These are phyloP conservation scores for Azorinus chamasolen DNA, from an alignment of 2,888 invertebrate genomes.

Conservation along the genomic window DNA sequence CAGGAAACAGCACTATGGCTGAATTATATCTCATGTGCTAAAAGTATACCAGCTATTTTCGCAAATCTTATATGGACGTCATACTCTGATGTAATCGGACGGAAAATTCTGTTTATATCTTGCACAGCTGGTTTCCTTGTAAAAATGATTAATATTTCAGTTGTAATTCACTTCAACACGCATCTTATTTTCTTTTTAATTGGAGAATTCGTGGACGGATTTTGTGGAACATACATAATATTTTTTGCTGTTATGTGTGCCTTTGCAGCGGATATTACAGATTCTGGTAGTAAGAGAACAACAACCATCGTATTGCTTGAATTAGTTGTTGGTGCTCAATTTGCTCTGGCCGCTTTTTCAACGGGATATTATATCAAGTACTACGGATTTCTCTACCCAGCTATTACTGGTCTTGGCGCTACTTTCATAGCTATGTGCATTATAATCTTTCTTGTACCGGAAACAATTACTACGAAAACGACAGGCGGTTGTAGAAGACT, in stretches of 20 bases:
- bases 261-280: constrained; percentile 50
- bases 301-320: constrained; percentile 52
- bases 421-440: constrained; percentile 14
- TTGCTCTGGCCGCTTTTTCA: constrained; percentile 24
- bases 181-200: constrained; percentile 33
- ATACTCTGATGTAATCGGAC: constrained; percentile 56
- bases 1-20: constrained; percentile 48
- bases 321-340: constrained; percentile 35
- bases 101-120: constrained; percentile 45
- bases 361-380: constrained; percentile 41
- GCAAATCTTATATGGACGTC: constrained; percentile 50
- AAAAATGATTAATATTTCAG: neutral
- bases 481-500: no score
- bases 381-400: constrained; percentile 44
- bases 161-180: constrained; percentile 31
- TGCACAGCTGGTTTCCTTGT: constrained; percentile 27
- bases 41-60: constrained; percentile 45
- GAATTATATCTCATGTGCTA: constrained; percentile 33
- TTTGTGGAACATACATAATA: constrained; percentile 35
- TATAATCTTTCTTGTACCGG: constrained; percentile 35
- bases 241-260: constrained; percentile 44
- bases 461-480: constrained; percentile 16
- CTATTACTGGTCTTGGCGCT: constrained; percentile 11
- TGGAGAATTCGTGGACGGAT: constrained; percentile 41
- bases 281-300: constrained; percentile 37